Evolutionary conservation across 2,113 vertebrate genomes (phyloP).

Genomic region (Noctilio leporinus): DNA sequence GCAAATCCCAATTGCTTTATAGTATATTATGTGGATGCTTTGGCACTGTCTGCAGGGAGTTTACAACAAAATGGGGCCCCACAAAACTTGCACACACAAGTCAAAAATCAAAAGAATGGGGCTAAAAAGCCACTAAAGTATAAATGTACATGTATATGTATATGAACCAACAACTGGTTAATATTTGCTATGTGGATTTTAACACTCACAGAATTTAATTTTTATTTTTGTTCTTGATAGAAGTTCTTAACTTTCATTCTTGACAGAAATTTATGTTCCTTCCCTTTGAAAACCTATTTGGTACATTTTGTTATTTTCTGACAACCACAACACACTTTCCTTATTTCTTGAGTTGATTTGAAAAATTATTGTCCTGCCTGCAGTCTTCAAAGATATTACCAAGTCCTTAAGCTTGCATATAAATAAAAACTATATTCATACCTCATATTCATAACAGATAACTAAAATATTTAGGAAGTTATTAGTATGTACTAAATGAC

Average conservation of each 20-base stretch:
- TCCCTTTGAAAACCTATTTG: neutral
- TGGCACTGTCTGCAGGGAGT: neutral
- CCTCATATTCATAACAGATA: neutral
- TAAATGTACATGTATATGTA: neutral
- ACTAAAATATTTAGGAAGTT: conserved; percentile 77
- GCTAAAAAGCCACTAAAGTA: neutral
- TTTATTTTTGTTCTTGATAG: neutral
- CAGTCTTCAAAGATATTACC: conserved; percentile 45
- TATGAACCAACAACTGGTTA: neutral
- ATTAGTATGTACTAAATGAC: conserved; percentile 80
- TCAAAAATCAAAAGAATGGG: neutral
- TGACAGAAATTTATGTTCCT: neutral
- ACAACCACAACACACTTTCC: neutral
- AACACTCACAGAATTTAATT: neutral
- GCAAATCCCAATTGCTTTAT: neutral
- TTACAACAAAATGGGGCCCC: neutral
- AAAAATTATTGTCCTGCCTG: conserved; percentile 59
- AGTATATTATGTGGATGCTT: neutral
- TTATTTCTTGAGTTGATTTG: neutral
- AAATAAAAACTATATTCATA: conserved; percentile 52
- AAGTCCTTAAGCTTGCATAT: conserved; percentile 59
- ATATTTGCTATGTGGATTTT: neutral
- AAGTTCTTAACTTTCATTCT: neutral
- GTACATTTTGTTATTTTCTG: neutral
- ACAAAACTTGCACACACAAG: neutral